Base-by-base conservation (phyloP, 2,113 vertebrate genomes). In the Antechinus stuartii region DNA sequence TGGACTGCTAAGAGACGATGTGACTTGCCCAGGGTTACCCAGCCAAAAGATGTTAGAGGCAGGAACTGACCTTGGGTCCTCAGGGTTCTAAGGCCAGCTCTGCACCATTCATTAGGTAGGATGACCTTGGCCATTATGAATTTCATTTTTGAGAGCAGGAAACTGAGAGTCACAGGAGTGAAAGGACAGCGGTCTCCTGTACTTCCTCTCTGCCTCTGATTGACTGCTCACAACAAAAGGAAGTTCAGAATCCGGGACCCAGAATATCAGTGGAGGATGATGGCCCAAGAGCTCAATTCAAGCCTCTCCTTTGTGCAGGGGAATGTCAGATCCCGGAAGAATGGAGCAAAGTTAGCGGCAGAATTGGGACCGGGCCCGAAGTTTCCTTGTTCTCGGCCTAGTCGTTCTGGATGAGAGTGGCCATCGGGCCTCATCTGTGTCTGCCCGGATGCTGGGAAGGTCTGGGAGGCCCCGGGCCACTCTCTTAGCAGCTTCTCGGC, bases 401-500 rank as follows among this genome's bases (percentile, higher is more conserved):
- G 35, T 16, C 11, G 1, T 22, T 42, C 1, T 1, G 68, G 68
- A 35, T n/a, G 6, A 68, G 61, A 42, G 35, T n/a, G n/a, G 19
- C 6, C 35, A n/a, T n/a, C 35, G 42, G 68, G n/a, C 16, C 5
- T 7, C 0, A 4, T 42, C 19, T 4, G 1, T n/a, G n/a, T n/a
- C 35, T 16, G 14, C 30, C 0, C 0, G 35, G 61, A 12, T 16
- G 30, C 12, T n/a, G 30, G 61, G 61, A 35, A 35, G 5, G 30
- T 68, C 3, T 22, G 35, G 6, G 68, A 84, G 35, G n/a, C 35
- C 22, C 35, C 22, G 68, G 68, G 35, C 16, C 5, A 93, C 91
- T 26, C 0, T 97, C n/a, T 54, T 76, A 93, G n/a, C 23, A 93
- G 16, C 54, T 35, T 47, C 55, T 96, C 55, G 23, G 68, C 96